These are phyloP conservation scores for Drosophila busckii DNA, from an alignment of 1,140 invertebrate species.

Conservation along the genomic window DNA sequence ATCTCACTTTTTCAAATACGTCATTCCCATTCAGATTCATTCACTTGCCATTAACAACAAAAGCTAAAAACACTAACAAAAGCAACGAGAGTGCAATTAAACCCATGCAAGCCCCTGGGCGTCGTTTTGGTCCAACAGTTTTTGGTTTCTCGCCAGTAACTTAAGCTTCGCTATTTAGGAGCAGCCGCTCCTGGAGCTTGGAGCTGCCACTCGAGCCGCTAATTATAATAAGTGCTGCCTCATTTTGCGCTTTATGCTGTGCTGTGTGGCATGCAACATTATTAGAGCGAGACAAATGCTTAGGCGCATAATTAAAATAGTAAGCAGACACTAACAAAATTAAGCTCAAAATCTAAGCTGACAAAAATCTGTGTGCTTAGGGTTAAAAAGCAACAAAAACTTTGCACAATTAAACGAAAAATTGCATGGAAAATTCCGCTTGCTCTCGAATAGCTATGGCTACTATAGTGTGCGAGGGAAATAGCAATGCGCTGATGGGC, in stretches of 20 bases:
- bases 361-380: too few species aligned
- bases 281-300: conserved; percentile 9
- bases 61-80: conserved; percentile 20
- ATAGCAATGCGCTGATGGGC: too few species aligned
- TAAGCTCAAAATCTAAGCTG: neutral
- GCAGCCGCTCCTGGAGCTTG: neutral
- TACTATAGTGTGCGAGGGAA: conserved; percentile 16
- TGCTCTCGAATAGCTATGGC: conserved; percentile 30
- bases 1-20: neutral
- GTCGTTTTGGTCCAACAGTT: conserved; percentile 40
- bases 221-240: conserved; percentile 17
- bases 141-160: conserved; percentile 7
- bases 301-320: neutral
- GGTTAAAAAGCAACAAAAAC: conserved; percentile 19
- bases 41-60: conserved; percentile 50
- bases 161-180: neutral
- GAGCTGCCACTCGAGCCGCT: neutral
- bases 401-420: conserved; percentile 41
- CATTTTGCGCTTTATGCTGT: neutral
- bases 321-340: neutral
- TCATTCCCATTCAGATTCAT: conserved; percentile 24
- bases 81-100: conserved; percentile 53
- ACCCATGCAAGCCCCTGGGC: conserved; percentile 44
- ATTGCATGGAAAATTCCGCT: conserved; percentile 67
- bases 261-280: too few species aligned